A percentile compares a stretch with the other conserved stretches of the same genome.
Conservation (phyloP, 92 coral and sea anemone genomes). For the Porites divaricata region DNA sequence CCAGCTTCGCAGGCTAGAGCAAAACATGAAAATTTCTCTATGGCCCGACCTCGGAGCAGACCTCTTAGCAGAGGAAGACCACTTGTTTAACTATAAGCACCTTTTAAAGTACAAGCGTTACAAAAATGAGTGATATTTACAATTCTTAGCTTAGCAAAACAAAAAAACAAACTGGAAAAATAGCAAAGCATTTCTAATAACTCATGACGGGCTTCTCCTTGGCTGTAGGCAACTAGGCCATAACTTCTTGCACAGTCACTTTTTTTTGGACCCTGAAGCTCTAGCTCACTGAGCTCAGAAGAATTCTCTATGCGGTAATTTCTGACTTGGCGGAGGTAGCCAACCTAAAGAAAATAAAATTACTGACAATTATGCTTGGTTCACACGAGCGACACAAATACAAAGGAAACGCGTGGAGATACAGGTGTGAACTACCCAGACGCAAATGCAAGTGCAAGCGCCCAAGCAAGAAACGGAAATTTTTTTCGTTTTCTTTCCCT, state of each 20-base stretch:
- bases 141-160: not conserved
- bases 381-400: not conserved
- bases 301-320: slow-evolving; percentile 7
- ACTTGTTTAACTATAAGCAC: too few species aligned
- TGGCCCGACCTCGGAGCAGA: too few species aligned
- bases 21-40: too few species aligned
- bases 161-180: not conserved
- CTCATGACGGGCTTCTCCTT: not conserved
- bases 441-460: too few species aligned
- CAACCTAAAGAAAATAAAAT: slow-evolving; percentile 13
- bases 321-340: slow-evolving; percentile 35
- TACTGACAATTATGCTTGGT: not conserved
- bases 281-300: not conserved
- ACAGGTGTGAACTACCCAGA: not conserved
- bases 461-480: too few species aligned
- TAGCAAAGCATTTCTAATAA: not conserved
- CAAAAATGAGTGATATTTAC: slow-evolving; percentile 10
- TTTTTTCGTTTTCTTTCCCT: too few species aligned
- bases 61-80: too few species aligned
- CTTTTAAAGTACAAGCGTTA: too few species aligned
- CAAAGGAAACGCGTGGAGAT: not conserved
- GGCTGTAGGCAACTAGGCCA: not conserved
- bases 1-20: too few species aligned
- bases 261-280: not conserved
- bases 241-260: not conserved